These are phyloP conservation scores for Dicycla oo DNA, from an alignment of 2,888 invertebrate species.

Conservation along the genomic window DNA sequence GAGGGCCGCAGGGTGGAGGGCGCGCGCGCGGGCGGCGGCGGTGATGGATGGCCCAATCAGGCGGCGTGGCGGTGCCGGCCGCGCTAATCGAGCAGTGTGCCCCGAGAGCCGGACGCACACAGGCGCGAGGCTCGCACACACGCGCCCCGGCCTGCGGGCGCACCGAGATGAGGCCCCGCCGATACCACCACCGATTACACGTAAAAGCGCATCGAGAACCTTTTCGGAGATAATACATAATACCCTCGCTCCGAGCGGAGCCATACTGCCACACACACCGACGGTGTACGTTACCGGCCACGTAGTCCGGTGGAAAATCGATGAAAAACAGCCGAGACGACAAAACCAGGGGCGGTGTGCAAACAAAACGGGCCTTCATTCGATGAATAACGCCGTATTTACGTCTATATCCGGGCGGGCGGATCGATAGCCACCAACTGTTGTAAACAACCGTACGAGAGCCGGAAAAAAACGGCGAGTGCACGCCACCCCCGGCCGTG, in stretches of 20 bases:
- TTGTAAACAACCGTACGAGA: slow-evolving; percentile 86
- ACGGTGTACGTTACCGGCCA: slow-evolving; percentile 57
- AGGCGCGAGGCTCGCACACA: slow-evolving; percentile 75
- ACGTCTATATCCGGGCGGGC: slow-evolving; percentile 82
- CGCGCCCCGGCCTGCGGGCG: slow-evolving; percentile 69
- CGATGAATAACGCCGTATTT: slow-evolving; percentile 84
- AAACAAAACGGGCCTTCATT: slow-evolving; percentile 73
- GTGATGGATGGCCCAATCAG: slow-evolving; percentile 91
- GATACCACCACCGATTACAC: slow-evolving; percentile 75
- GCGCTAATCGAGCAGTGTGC: slow-evolving; percentile 88
- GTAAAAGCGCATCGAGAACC: slow-evolving; percentile 83
- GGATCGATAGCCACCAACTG: slow-evolving; percentile 89
- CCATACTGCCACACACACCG: slow-evolving; percentile 53
- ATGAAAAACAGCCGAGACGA: slow-evolving; percentile 84
- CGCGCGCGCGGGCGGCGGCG: slow-evolving; percentile 77
- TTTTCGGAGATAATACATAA: slow-evolving; percentile 78
- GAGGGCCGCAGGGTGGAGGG: slow-evolving; percentile 83
- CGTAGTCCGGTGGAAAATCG: slow-evolving; percentile 80
- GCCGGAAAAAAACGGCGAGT: slow-evolving; percentile 82
- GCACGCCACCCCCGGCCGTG: slow-evolving; percentile 81
- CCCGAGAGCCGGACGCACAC: slow-evolving; percentile 84
- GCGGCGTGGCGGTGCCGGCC: slow-evolving; percentile 88
- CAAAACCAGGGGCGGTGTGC: slow-evolving; percentile 77
- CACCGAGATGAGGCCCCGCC: slow-evolving; percentile 66
- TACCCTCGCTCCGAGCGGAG: slow-evolving; percentile 64